These are phyloP conservation scores for Hydrophis major DNA, from an alignment of 2,797 vertebrate species.

Conservation along the genomic window DNA sequence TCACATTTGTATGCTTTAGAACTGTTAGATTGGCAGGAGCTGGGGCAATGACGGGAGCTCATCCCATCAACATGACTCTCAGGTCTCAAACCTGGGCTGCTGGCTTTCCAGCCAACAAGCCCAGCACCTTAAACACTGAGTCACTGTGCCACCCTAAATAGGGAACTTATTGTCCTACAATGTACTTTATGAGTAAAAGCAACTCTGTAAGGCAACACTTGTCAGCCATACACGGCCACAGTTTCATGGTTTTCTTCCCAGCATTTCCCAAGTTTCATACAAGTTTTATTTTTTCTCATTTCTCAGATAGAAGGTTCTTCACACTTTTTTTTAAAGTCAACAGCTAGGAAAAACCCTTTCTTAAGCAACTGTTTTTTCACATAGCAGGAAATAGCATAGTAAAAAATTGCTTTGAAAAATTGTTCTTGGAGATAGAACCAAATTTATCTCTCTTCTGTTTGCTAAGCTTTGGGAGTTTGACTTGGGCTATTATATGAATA, in stretches of 20 bases:
- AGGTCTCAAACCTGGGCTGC: not conserved
- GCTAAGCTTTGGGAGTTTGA: not conserved
- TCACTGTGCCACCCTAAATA: not conserved
- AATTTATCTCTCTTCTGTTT: conserved; percentile 6
- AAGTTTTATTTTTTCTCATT: conserved; percentile 3
- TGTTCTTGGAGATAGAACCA: not conserved
- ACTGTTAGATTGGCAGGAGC: not conserved
- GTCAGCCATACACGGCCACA: not conserved
- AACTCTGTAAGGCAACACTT: not conserved
- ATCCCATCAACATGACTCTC: not conserved
- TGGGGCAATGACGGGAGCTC: not conserved
- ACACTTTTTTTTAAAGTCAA: conserved; percentile 16
- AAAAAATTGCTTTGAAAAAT: not conserved
- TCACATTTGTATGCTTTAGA: not conserved
- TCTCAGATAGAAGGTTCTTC: conserved; percentile 15
- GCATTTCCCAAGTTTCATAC: not conserved
- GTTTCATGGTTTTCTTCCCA: not conserved
- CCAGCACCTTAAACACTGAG: not conserved
- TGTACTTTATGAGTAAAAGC: not conserved
- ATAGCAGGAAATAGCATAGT: not conserved
- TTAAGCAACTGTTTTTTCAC: conserved; percentile 6
- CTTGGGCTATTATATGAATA: conserved; percentile 11
- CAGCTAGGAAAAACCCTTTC: conserved; percentile 8
- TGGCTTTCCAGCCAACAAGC: not conserved
- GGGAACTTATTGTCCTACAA: not conserved